These are phyloP conservation scores for Anthoptus insignis DNA, from an alignment of 2,888 invertebrate species.

Conservation along the genomic window DNA sequence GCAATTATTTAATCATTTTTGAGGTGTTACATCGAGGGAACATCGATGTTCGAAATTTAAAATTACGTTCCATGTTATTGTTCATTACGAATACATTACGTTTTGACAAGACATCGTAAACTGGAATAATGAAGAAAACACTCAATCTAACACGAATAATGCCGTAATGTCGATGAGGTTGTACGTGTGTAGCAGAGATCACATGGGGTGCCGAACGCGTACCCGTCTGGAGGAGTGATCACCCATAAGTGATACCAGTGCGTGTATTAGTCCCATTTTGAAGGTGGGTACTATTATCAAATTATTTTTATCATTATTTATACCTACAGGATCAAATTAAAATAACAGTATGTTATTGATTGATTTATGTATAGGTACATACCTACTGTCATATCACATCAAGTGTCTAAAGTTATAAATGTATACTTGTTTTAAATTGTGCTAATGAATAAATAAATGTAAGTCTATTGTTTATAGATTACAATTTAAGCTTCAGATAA, in stretches of 20 bases:
- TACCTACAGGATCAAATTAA: too few relatives aligned
- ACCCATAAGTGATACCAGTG: constrained; percentile 65
- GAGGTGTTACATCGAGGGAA: constrained; percentile 76
- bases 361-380: too few relatives aligned
- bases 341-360: too few relatives aligned
- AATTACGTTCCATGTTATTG: too few relatives aligned
- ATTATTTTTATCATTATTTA: background rate
- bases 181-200: constrained; percentile 56
- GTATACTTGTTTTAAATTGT: too few relatives aligned
- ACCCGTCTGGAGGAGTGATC: constrained; percentile 77
- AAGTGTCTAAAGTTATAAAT: too few relatives aligned
- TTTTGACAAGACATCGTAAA: too few relatives aligned
- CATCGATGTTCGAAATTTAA: constrained; percentile 52
- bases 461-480: too few relatives aligned
- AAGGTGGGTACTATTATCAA: background rate
- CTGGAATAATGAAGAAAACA: constrained; percentile 44
- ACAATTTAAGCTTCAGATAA: too few relatives aligned
- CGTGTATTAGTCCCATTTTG: background rate
- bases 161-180: constrained; percentile 47
- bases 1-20: constrained; percentile 81
- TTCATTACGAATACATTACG: too few relatives aligned
- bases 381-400: too few relatives aligned
- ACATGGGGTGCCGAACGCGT: constrained; percentile 77
- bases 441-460: too few relatives aligned
- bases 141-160: constrained; percentile 54